Percentiles rank a stretch among this genome's conserved stretches.
Evolutionary conservation across 2,888 invertebrate species (phyloP).

Genomic region (Drosophila putrida): DNA sequence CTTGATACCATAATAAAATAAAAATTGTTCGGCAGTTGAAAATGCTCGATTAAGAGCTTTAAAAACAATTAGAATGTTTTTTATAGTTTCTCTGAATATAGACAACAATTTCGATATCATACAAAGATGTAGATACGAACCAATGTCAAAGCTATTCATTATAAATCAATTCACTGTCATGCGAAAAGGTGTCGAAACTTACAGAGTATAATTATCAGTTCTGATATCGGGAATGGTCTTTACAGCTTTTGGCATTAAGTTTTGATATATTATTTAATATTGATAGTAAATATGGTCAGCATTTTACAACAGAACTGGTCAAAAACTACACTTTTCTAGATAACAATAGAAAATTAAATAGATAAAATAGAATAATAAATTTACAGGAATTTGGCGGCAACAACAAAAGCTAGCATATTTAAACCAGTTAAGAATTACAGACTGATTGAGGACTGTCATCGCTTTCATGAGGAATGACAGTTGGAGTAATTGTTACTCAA

Average conservation of each 20-base stretch:
- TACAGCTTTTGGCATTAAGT: conserved; percentile 31
- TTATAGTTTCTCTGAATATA: background rate
- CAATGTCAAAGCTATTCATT: conserved; percentile 23
- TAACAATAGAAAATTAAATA: conserved; percentile 13
- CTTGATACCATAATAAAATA: background rate
- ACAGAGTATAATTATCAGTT: conserved; percentile 27
- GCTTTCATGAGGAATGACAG: background rate
- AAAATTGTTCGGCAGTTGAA: background rate
- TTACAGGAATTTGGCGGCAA: conserved; percentile 17
- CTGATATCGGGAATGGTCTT: conserved; percentile 19
- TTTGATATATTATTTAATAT: conserved; percentile 37
- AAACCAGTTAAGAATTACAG: conserved; percentile 3
- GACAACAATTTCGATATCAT: conserved; percentile 14
- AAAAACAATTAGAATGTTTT: conserved; percentile 43
- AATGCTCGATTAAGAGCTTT: conserved; percentile 33
- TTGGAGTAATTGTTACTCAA: background rate
- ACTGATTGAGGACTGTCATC: background rate
- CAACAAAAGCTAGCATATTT: background rate
- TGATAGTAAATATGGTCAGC: conserved; percentile 38
- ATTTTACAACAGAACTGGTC: conserved; percentile 38
- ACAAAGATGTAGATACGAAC: conserved; percentile 25
- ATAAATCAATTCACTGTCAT: conserved; percentile 24
- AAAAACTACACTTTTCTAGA: conserved; percentile 22
- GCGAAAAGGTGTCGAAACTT: conserved; percentile 18
- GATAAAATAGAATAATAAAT: background rate